phyloP scores from a whole-genome alignment of 2,888 invertebrate species.

The Geophilus truncorum region DNA sequence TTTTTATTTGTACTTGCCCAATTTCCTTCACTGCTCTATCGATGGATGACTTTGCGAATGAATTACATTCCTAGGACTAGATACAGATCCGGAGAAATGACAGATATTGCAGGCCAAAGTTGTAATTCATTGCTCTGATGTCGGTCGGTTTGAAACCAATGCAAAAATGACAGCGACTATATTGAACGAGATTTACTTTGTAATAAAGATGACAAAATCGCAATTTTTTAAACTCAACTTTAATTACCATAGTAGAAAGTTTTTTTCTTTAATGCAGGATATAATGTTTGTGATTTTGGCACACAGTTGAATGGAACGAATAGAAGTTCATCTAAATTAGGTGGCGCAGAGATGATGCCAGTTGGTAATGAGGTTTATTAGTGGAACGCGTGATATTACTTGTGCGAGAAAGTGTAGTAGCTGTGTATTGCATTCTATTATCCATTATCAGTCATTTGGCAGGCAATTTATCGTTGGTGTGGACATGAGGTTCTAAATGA shows the following conservation, averaged over 20 bases:
- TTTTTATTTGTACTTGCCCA: slow-evolving; percentile 18
- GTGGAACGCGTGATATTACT: not conserved
- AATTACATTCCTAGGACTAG: not conserved
- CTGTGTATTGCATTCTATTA: slow-evolving; percentile 9
- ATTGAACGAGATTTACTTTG: not conserved
- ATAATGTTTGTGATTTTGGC: too few relatives aligned
- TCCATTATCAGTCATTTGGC: slow-evolving; percentile 25
- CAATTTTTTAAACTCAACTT: not conserved
- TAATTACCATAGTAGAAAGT: not conserved
- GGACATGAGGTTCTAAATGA: not conserved
- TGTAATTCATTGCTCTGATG: not conserved
- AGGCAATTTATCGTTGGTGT: slow-evolving; percentile 17
- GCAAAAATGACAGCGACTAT: not conserved
- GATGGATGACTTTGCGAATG: slow-evolving; percentile 20
- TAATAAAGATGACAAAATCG: not conserved
- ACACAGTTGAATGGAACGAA: too few relatives aligned
- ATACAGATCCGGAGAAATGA: slow-evolving; percentile 13
- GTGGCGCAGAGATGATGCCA: not conserved
- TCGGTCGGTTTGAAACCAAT: slow-evolving; percentile 1
- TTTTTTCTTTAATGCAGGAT: too few relatives aligned
- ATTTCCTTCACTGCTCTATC: slow-evolving; percentile 14
- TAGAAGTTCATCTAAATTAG: not conserved
- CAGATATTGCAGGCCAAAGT: slow-evolving; percentile 11
- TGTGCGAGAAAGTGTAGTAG: not conserved
- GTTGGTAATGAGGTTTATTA: slow-evolving; percentile 18